A percentile compares a stretch with the other conserved stretches of the same genome.
Evolutionary conservation across 2,888 invertebrate genomes (phyloP).

Genomic region (Furcula furcula): DNA sequence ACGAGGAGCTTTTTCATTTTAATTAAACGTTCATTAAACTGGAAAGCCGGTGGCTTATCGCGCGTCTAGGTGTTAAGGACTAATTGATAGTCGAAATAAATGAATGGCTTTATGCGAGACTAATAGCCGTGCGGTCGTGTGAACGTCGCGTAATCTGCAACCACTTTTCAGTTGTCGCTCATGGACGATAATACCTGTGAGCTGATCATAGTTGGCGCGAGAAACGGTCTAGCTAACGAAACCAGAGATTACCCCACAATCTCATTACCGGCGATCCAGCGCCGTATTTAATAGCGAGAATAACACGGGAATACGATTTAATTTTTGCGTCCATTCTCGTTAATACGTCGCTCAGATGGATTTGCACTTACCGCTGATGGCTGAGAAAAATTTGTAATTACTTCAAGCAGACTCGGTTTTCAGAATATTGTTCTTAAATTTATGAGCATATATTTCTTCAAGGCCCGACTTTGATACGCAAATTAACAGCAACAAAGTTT

Average conservation of each 20-base stretch:
- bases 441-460: no score
- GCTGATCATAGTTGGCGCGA: constrained; percentile 31
- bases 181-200: constrained; percentile 54
- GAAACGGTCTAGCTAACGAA: constrained; percentile 50
- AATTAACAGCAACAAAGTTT: no score
- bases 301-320: constrained; percentile 53
- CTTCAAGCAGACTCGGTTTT: not conserved
- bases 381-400: constrained; percentile 27
- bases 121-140: constrained; percentile 58
- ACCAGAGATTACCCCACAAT: constrained; percentile 62
- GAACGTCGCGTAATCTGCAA: constrained; percentile 63
- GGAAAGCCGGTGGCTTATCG: constrained; percentile 57
- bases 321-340: constrained; percentile 43
- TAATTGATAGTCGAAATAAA: constrained; percentile 72
- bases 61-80: constrained; percentile 65
- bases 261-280: constrained; percentile 52
- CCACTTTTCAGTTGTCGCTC: constrained; percentile 70
- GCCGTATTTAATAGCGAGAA: constrained; percentile 48
- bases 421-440: not conserved
- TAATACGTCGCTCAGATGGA: constrained; percentile 35
- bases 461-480: no score
- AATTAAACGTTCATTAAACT: constrained; percentile 67
- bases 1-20: constrained; percentile 63
- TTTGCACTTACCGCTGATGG: constrained; percentile 26
- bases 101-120: constrained; percentile 50